These are phyloP conservation scores for Gymnoscelis rufifasciata DNA, from an alignment of 2,888 invertebrate genomes.

Conservation along the genomic window DNA sequence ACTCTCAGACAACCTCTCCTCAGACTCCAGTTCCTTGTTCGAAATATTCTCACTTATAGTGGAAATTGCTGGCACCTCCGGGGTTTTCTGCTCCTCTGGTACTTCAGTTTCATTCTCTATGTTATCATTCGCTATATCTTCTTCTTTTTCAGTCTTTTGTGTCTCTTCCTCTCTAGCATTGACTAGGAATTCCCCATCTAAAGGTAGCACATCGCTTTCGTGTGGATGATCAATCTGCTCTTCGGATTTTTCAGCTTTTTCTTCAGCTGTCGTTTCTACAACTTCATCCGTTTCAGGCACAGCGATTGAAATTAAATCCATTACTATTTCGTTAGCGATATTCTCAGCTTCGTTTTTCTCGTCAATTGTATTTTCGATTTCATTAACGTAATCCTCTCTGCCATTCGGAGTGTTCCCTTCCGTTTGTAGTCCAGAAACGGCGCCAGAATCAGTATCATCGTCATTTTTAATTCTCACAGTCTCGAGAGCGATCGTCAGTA, in stretches of 20 bases:
- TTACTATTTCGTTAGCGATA: constrained; percentile 58
- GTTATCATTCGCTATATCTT: constrained; percentile 51
- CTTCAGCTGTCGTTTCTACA: constrained; percentile 20
- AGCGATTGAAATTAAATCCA: constrained; percentile 54
- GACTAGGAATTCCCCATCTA: constrained; percentile 68
- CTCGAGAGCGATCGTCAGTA: constrained; percentile 67
- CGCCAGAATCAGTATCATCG: constrained; percentile 71
- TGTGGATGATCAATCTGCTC: constrained; percentile 60
- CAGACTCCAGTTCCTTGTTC: constrained; percentile 59
- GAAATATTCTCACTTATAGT: constrained; percentile 85
- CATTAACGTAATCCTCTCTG: constrained; percentile 66
- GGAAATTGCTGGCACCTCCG: constrained; percentile 84
- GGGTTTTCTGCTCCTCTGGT: constrained; percentile 59
- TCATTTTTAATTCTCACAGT: constrained; percentile 66
- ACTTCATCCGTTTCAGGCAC: constrained; percentile 44
- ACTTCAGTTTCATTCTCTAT: constrained; percentile 41
- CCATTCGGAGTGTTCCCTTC: constrained; percentile 73
- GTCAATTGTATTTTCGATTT: constrained; percentile 61
- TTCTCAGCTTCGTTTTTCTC: constrained; percentile 55
- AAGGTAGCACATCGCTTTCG: constrained; percentile 66
- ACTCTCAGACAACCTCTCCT: constrained; percentile 52
- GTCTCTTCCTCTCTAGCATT: constrained; percentile 50
- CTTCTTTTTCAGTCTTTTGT: constrained; percentile 39
- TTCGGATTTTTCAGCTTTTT: constrained; percentile 25
- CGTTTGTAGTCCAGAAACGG: constrained; percentile 66